These are phyloP conservation scores for Sorex araneus DNA, from an alignment of 2,113 vertebrate species.

Conservation along the genomic window DNA sequence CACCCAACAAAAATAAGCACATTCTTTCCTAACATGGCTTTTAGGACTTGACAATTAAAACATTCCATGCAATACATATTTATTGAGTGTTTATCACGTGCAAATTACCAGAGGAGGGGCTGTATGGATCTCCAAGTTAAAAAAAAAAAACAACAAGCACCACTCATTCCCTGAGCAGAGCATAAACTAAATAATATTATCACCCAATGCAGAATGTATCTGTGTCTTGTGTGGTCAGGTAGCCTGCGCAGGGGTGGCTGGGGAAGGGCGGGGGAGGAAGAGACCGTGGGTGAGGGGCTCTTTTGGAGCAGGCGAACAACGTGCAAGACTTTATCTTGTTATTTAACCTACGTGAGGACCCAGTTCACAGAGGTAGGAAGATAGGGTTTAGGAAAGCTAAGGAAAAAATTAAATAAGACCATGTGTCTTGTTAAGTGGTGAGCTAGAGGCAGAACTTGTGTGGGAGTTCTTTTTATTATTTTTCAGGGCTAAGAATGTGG, in stretches of 20 bases:
- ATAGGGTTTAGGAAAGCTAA: conserved; percentile 1
- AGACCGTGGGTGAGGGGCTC: background rate
- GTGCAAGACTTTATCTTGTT: background rate
- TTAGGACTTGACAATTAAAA: conserved; percentile 68
- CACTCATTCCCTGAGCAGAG: conserved; percentile 50
- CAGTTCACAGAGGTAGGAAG: background rate
- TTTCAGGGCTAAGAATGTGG: no score
- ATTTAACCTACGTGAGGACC: background rate
- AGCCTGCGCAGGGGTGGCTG: background rate
- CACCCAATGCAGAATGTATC: conserved; percentile 45
- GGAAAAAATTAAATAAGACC: background rate
- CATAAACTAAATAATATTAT: conserved; percentile 64
- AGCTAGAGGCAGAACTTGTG: background rate
- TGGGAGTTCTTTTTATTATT: no score
- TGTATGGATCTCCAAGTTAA: conserved; percentile 69
- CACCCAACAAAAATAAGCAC: conserved; percentile 63
- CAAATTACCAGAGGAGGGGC: conserved; percentile 72
- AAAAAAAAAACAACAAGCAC: conserved; percentile 74
- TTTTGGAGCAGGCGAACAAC: background rate
- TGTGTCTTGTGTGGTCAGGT: background rate
- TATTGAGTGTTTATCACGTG: conserved; percentile 82
- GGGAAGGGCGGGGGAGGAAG: background rate
- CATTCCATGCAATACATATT: conserved; percentile 81
- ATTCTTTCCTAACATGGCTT: conserved; percentile 30
- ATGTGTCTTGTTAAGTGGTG: background rate